Evolutionary conservation across 2,888 invertebrate species (phyloP).

Genomic region (Scelioninae gen. 2): DNA sequence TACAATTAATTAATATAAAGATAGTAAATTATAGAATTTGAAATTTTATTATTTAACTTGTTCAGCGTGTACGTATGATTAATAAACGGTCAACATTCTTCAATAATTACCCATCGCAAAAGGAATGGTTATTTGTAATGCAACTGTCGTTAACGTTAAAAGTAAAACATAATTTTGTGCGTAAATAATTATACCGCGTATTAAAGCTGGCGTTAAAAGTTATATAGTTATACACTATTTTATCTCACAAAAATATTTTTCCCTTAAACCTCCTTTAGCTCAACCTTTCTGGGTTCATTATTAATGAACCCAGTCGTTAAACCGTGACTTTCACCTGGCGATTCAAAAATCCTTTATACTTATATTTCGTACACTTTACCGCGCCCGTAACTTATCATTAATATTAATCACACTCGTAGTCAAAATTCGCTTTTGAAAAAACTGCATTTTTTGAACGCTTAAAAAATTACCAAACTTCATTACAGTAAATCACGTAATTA

Average conservation of each 20-base stretch:
- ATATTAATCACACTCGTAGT: slow-evolving; percentile 48
- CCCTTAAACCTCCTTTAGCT: slow-evolving; percentile 29
- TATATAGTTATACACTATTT: slow-evolving; percentile 24
- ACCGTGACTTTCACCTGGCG: slow-evolving; percentile 56
- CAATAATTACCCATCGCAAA: too few species aligned
- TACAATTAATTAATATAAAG: too few species aligned
- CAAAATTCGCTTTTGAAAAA: slow-evolving; percentile 24
- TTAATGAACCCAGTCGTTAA: slow-evolving; percentile 55
- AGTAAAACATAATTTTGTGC: background rate
- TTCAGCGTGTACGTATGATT: too few species aligned
- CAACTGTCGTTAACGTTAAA: too few species aligned
- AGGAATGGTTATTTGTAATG: too few species aligned
- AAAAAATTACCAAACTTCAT: too few species aligned
- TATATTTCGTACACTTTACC: slow-evolving; percentile 42
- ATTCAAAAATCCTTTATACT: slow-evolving; percentile 51
- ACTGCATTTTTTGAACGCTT: background rate
- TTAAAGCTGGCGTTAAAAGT: slow-evolving; percentile 4
- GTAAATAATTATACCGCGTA: background rate
- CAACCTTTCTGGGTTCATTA: slow-evolving; percentile 47
- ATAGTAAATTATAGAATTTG: too few species aligned
- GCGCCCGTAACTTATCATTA: slow-evolving; percentile 49
- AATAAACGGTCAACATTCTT: too few species aligned
- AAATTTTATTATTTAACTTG: too few species aligned
- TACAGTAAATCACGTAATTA: too few species aligned
- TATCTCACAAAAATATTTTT: slow-evolving; percentile 42